Percentiles rank a stretch among this genome's conserved stretches.
Conservation (phyloP, 2,797 vertebrate species). For the Gallinago solitaria region DNA sequence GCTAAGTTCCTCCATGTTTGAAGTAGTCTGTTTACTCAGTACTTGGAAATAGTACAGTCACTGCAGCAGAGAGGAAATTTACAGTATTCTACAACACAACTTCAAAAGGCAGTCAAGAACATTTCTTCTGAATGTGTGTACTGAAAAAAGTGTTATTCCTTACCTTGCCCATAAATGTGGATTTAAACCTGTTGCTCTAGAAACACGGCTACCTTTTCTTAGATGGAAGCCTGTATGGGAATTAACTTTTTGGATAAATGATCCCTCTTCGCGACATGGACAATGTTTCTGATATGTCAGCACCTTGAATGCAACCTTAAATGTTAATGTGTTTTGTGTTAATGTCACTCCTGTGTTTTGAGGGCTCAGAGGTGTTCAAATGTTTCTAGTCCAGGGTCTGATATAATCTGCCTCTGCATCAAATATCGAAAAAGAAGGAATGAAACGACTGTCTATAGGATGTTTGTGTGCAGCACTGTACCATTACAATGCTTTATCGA, state of each 20-base stretch:
- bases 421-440: not conserved
- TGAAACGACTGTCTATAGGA: not conserved
- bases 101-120: slow-evolving; percentile 2
- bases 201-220: slow-evolving; percentile 15
- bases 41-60: slow-evolving; percentile 57
- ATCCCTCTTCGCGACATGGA: not conserved
- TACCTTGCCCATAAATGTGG: slow-evolving; percentile 13
- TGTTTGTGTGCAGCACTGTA: not conserved
- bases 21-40: slow-evolving; percentile 53
- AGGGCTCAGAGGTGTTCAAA: not conserved
- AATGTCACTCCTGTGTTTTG: not conserved
- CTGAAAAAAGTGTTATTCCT: slow-evolving; percentile 48
- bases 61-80: slow-evolving; percentile 37
- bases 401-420: not conserved
- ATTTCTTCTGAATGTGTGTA: slow-evolving; percentile 15
- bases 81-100: not conserved
- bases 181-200: slow-evolving; percentile 24
- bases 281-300: not conserved
- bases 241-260: not conserved
- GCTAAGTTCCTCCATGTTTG: slow-evolving; percentile 50
- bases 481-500: not conserved
- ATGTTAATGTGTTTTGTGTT: not conserved
- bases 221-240: not conserved
- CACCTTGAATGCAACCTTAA: not conserved
- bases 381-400: not conserved